Percentiles rank a stretch among this genome's conserved stretches.
Conservation (phyloP, 2,113 vertebrate genomes). For the Phyllostomus discolor region DNA sequence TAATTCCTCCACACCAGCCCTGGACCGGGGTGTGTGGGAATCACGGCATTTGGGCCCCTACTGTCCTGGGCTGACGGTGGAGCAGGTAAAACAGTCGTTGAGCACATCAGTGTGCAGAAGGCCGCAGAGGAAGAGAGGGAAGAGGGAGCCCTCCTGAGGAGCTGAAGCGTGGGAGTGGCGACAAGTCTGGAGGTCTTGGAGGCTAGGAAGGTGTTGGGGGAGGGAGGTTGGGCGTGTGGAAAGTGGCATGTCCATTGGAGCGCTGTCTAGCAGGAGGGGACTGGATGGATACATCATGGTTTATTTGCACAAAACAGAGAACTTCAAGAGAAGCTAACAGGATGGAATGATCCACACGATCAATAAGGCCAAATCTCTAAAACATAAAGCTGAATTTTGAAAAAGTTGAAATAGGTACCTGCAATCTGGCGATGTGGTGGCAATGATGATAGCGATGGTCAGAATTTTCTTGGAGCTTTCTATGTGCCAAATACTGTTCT, state of each 20-base stretch:
- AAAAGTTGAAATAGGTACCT: background rate
- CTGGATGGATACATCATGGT: background rate
- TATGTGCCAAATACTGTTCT: background rate
- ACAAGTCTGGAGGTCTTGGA: background rate
- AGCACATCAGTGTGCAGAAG: background rate
- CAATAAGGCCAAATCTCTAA: background rate
- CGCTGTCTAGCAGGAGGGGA: background rate
- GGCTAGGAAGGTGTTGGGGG: background rate
- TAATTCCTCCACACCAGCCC: background rate
- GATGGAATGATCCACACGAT: background rate
- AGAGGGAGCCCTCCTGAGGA: background rate
- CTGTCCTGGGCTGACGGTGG: background rate
- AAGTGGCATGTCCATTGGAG: background rate
- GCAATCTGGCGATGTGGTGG: background rate
- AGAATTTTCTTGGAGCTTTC: background rate
- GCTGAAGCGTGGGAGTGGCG: background rate
- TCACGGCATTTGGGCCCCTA: background rate
- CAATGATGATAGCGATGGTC: background rate
- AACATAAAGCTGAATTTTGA: background rate
- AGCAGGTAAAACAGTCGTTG: background rate
- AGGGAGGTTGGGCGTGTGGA: background rate
- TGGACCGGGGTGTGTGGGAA: background rate
- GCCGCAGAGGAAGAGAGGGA: background rate
- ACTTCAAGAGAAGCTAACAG: background rate
- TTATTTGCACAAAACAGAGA: background rate